Evolutionary conservation across 2,113 vertebrate species (phyloP), one percentile per base, ranked within the genome.

Genomic region (Syngnathoides biaculeatus): DNA sequence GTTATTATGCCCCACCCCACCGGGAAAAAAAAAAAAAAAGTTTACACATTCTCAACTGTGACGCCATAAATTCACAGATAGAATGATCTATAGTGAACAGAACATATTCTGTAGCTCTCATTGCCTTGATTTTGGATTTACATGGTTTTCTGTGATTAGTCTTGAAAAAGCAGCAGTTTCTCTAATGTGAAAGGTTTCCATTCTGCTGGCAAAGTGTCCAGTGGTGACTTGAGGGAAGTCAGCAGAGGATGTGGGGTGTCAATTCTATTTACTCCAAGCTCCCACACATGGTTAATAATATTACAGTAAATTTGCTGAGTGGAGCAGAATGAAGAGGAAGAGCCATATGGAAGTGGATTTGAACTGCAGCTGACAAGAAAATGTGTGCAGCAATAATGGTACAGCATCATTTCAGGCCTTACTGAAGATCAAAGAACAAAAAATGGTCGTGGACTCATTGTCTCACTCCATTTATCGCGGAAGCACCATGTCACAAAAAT

Each of bases 251-350:
- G 64, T 27, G 50, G 60, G 73, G 65, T 72, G 77, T 81, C 72
- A 78, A 48, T 84, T 83, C 77, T 67, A 78, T 84, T 83, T 59
- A 84, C 71, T 66, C 48, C 68, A 15, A 53, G 60, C 67, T 77
- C 64, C 62, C 43, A 61, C 68, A 57, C 69, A 35, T 6, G 67
- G 53, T 76, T 71, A 56, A 66, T 50, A 65, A 70, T 53, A 62
- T 65, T 72, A 53, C 43, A 59, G 67, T 73, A 70, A 78, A 79
- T 71, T 56, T 66, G 63, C 62, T 72, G 67, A 80, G 38, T 14
- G 13, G 27, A 63, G 67, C 11, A 39, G 22, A 38, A 48, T 39
- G 47, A 24, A 30, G 26, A 57, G 43, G 60, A 60, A 65, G 5
- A 24, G 38, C 60, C n/a, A 22, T 74, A 61, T 65, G 65, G 63